Conservation (phyloP, 2,113 vertebrate genomes). For the Atrichornis clamosus region DNA sequence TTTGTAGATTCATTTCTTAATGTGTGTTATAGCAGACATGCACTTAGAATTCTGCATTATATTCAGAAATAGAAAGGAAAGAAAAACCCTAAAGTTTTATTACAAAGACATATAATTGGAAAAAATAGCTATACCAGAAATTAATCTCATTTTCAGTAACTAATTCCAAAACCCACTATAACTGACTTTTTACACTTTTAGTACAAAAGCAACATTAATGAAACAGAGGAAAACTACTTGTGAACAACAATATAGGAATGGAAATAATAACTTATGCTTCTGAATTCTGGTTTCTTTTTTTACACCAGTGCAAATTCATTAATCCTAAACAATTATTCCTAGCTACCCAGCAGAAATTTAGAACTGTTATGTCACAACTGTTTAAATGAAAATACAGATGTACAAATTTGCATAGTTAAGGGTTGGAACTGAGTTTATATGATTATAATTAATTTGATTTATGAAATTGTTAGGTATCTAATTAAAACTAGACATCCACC, state of each 20-base stretch:
- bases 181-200: neutral
- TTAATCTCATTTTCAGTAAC: neutral
- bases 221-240: neutral
- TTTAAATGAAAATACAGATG: neutral
- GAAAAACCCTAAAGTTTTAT: rapidly evolving
- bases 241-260: neutral
- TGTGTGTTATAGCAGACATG: neutral
- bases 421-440: neutral
- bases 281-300: neutral
- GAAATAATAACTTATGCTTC: neutral
- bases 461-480: neutral
- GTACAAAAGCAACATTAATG: neutral
- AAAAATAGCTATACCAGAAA: neutral
- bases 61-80: neutral
- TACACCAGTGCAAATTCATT: neutral
- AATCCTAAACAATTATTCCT: neutral
- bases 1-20: neutral
- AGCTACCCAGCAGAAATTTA: neutral
- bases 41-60: neutral
- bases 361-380: neutral
- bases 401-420: neutral
- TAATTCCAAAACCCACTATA: neutral
- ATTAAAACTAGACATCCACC: neutral
- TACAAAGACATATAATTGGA: neutral
- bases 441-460: neutral